These are phyloP conservation scores for Nansenia antarctica DNA, from an alignment of 2,113 vertebrate species.

Conservation along the genomic window DNA sequence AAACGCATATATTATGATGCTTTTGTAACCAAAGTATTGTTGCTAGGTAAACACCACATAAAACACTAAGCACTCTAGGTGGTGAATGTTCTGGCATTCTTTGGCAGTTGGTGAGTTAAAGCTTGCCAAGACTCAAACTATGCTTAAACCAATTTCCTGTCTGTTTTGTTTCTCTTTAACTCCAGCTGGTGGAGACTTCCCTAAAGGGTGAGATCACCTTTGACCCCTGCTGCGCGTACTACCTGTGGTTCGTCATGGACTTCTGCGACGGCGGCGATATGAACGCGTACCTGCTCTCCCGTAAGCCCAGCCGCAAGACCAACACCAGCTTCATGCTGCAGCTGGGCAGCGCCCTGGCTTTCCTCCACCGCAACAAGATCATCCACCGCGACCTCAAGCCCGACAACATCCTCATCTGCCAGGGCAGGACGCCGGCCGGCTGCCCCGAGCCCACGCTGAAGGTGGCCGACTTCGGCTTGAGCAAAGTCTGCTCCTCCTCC, in stretches of 20 bases:
- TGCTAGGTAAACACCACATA: too few relatives aligned
- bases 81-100: too few relatives aligned
- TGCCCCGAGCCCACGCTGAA: constrained; percentile 90
- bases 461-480: constrained; percentile 94
- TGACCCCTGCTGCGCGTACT: constrained; percentile 92
- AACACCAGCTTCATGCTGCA: constrained; percentile 99
- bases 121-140: not conserved
- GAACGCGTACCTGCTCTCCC: constrained; percentile 93
- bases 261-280: constrained; percentile 98
- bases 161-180: constrained; percentile 26
- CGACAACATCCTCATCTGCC: constrained; percentile 95
- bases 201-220: constrained; percentile 95
- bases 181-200: constrained; percentile 95
- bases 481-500: constrained; percentile 91
- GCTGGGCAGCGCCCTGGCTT: constrained; percentile 94
- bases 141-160: not conserved
- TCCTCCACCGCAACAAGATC: constrained; percentile 96
- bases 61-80: too few relatives aligned
- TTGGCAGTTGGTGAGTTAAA: too few relatives aligned
- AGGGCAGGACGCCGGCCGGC: constrained; percentile 72
- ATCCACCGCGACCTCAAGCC: constrained; percentile 97
- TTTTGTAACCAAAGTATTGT: too few relatives aligned
- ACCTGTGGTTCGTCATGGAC: constrained; percentile 98
- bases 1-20: too few relatives aligned
- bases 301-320: constrained; percentile 92